Evolutionary conservation across 2,888 invertebrate genomes (phyloP).

Genomic region (Latrodectus hesperus): DNA sequence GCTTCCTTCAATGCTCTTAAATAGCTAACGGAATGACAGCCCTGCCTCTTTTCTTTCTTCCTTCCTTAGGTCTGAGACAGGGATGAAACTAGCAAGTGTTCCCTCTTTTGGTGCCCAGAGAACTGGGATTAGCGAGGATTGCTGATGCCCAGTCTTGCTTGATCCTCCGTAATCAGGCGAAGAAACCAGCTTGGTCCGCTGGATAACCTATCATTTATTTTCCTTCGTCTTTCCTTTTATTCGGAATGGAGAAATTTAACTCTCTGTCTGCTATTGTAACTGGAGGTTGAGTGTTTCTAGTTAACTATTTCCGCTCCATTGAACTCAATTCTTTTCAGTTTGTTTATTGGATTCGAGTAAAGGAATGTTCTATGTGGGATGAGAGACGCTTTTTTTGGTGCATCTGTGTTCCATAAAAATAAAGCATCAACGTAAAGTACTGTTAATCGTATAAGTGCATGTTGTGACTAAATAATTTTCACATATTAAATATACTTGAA

Average conservation of each 20-base stretch:
- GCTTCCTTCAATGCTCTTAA: constrained; percentile 58
- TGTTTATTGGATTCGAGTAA: too few relatives aligned
- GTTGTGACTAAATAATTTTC: too few relatives aligned
- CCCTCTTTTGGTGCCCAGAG: constrained; percentile 39
- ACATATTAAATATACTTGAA: too few relatives aligned
- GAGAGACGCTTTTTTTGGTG: too few relatives aligned
- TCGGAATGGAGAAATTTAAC: background rate
- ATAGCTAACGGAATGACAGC: constrained; percentile 15
- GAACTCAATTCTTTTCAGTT: too few relatives aligned
- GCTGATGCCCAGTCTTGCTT: constrained; percentile 33
- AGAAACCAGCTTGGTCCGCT: constrained; percentile 37
- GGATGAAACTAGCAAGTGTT: constrained; percentile 58
- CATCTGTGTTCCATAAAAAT: too few relatives aligned
- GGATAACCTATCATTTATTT: constrained; percentile 49
- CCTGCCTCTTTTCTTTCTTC: constrained; percentile 15
- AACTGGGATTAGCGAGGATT: constrained; percentile 57
- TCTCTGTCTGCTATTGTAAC: too few relatives aligned
- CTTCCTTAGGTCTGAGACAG: constrained; percentile 18
- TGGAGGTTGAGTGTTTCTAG: too few relatives aligned
- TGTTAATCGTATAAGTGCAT: too few relatives aligned
- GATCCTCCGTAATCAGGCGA: constrained; percentile 51
- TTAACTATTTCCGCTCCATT: too few relatives aligned
- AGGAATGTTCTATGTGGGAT: too few relatives aligned
- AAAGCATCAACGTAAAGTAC: too few relatives aligned
- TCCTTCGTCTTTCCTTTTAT: constrained; percentile 23